Evolutionary conservation across 2,113 vertebrate species (phyloP), one percentile per base, ranked within the genome.

Genomic region (Oreochromis spilurus): DNA sequence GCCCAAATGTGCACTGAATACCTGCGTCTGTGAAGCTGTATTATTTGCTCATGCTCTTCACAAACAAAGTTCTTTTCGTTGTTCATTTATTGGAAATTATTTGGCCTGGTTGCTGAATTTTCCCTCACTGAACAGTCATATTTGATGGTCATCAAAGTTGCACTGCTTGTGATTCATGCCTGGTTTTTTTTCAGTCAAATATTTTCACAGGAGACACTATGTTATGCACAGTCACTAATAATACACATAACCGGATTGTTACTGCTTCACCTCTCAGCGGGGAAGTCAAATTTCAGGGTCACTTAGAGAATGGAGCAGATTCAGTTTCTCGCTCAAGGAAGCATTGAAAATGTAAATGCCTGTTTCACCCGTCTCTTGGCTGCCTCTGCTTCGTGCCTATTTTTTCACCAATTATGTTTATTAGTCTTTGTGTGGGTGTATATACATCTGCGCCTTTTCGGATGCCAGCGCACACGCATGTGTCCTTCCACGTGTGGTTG

Each of bases 341-440:
- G 52, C 57, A 67, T 31, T 5, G 24, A 3, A 79, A 67, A 85
- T 67, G 26, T 83, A 38, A 36, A 72, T 24, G 6, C 67, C 65
- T 17, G 4, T 70, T 85, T 34, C 48, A 29, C 40, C 43, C 70
- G 4, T 67, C 55, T 52, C 50, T 31, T 50, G 24, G 40, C 70
- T 48, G 31, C 72, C 81, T 83, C 60, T 83, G 48, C 17, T 86
- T n/a, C 4, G 2, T 55, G 16, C 87, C 67, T 85, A 21, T 88
- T 89, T 91, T 85, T 80, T 50, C 81, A 52, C 62, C 21, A 29
- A 14, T 34, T 38, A 7, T 55, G 81, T 77, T 88, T 81, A 85
- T 84, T 79, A 84, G 78, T 70, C 78, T 87, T 58, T 78, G 81
- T 60, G 87, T 91, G 79, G 87, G 90, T 75, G 82, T 54, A 52